Evolutionary conservation across 2,888 invertebrate species (phyloP).

Genomic region (Meteorus cinctellus): DNA sequence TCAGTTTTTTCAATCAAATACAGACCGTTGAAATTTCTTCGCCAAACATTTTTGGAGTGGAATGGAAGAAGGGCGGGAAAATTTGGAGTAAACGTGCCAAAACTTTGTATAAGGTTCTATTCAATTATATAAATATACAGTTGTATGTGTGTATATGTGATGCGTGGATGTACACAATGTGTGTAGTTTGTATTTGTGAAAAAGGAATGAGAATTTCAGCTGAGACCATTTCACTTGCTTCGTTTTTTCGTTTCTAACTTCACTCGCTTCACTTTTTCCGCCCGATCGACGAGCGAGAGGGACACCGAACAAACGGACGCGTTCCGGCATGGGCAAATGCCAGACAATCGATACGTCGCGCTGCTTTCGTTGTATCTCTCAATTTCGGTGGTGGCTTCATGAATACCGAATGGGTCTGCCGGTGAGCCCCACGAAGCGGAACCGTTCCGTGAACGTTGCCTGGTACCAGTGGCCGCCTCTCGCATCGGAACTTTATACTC

Average conservation of each 20-base stretch:
- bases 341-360: conserved; percentile 69
- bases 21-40: conserved; percentile 1
- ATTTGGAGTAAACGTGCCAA: conserved; percentile 1
- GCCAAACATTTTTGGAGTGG: background rate
- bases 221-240: conserved; percentile 11
- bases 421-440: conserved; percentile 52
- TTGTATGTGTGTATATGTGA: background rate
- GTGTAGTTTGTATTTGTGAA: conserved; percentile 13
- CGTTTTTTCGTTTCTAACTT: conserved; percentile 22
- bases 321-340: conserved; percentile 62
- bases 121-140: conserved; percentile 1
- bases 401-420: conserved; percentile 57
- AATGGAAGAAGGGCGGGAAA: background rate
- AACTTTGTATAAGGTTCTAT: conserved; percentile 13
- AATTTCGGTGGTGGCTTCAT: conserved; percentile 61
- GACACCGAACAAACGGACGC: conserved; percentile 60
- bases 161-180: background rate
- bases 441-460: conserved; percentile 67
- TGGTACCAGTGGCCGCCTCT: conserved; percentile 63
- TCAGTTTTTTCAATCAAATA: background rate
- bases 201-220: conserved; percentile 25
- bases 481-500: conserved; percentile 34
- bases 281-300: conserved; percentile 36
- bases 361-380: conserved; percentile 67
- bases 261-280: conserved; percentile 47